Percentiles rank a stretch among this genome's conserved stretches.
Conservation (phyloP, 1,140 invertebrate species). For the Eriosoma lanigerum region DNA sequence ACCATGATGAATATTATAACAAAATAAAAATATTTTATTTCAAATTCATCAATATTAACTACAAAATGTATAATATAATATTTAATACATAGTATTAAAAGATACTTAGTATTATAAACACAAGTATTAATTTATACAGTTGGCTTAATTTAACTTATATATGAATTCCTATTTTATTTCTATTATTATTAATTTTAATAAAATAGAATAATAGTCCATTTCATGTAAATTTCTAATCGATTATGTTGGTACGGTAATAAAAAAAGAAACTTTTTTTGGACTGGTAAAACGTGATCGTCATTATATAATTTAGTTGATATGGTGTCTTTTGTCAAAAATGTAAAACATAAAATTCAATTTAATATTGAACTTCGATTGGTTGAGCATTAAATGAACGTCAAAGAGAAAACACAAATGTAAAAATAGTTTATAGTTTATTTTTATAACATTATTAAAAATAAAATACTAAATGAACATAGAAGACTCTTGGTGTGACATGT, state of each 20-base stretch:
- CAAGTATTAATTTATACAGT: no score
- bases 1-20: not conserved
- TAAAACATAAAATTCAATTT: constrained; percentile 38
- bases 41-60: no score
- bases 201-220: no score
- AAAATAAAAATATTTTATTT: no score
- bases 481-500: not conserved
- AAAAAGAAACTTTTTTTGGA: not conserved
- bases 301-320: constrained; percentile 26
- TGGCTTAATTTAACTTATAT: no score
- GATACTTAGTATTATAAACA: no score
- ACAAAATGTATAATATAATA: no score
- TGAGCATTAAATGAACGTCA: not conserved
- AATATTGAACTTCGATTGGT: constrained; percentile 23
- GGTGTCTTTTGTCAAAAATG: not conserved
- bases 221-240: constrained; percentile 33
- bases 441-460: not conserved
- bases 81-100: no score
- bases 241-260: not conserved
- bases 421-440: not conserved
- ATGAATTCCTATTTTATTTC: no score
- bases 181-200: no score
- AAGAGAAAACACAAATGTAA: not conserved
- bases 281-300: constrained; percentile 37
- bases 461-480: not conserved